Evolutionary conservation across 2,797 vertebrate genomes (phyloP).

Genomic region (Chaunax sp.): DNA sequence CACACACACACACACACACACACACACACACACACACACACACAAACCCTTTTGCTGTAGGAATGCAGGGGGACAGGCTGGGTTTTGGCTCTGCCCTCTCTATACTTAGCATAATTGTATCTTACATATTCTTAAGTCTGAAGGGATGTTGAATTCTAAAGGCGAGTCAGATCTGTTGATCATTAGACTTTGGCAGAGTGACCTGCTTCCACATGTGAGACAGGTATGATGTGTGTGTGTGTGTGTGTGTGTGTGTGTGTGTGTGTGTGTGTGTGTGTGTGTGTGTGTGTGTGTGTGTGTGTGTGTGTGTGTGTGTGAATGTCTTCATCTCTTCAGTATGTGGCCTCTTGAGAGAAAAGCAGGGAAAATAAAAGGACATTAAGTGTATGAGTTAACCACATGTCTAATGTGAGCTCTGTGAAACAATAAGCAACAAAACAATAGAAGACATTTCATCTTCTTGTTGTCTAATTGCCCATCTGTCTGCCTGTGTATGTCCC

Average conservation of each 20-base stretch:
- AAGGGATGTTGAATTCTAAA: constrained; percentile 61
- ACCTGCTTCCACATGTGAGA: constrained; percentile 54
- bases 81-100: constrained; percentile 57
- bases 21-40: constrained; percentile 47
- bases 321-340: constrained; percentile 47
- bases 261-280: constrained; percentile 32
- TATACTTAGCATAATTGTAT: constrained; percentile 71
- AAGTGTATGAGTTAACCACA: constrained; percentile 64
- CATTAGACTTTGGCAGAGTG: constrained; percentile 66
- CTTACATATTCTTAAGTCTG: constrained; percentile 68
- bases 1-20: constrained; percentile 34
- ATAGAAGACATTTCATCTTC: constrained; percentile 75
- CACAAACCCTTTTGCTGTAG: constrained; percentile 48
- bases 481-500: constrained; percentile 64
- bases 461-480: constrained; percentile 80
- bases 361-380: constrained; percentile 60
- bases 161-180: constrained; percentile 64
- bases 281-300: constrained; percentile 20
- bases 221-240: constrained; percentile 7
- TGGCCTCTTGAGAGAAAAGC: constrained; percentile 31
- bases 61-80: constrained; percentile 55
- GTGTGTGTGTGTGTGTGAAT: constrained; percentile 30
- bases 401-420: constrained; percentile 65
- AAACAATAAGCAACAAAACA: constrained; percentile 68
- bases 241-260: constrained; percentile 17